Base-by-base conservation (phyloP, 2,797 vertebrate genomes). In the Chrosomus eos region DNA sequence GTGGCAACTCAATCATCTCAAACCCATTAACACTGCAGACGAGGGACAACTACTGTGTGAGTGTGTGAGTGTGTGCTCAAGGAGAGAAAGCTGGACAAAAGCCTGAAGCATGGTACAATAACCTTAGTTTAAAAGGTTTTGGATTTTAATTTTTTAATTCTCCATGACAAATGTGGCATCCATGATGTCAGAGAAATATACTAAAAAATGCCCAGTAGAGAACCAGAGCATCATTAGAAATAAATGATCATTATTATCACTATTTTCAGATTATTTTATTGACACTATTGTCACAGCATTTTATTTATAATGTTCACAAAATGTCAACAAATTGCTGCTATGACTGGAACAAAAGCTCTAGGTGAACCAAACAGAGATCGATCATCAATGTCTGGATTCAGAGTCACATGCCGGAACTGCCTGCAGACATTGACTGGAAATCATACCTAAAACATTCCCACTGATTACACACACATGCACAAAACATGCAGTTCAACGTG, bases 1-100 rank as follows among this genome's bases (percentile, higher is more conserved):
- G 89, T 75, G 83, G 90, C 91, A 90, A 88, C 91, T 92, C 91
- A 91, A 90, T 93, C 92, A 92, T 90, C 91, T 88, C 84, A 87
- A 88, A 90, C 89, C 90, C 90, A 93, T 94, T 93, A 93, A 82
- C 11, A 40, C 85, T 66, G 43, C 82, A 90, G 79, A 75, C 58
- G 62, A 80, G 72, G n/a, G 82, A 82, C 79, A 53, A 67, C 18
- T 72, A 43, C 72, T 62, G 48, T 64, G 53, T n/a, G 62, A 51
- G 51, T 66, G 43, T 66, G 31, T n/a, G n/a, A n/a, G n/a, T n/a
- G n/a, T n/a, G n/a, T n/a, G n/a, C n/a, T n/a, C n/a, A n/a, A 66
- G 66, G 23, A 71, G 28, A 83, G 19, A 16, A 31, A 38, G 26
- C 11, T 23, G 19, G 38, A 81, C 10, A 66, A 38, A 66, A 80